A percentile compares a stretch with the other conserved stretches of the same genome.
phyloP scores from a whole-genome alignment of 2,797 vertebrate species.

The Epinephelus awoara region DNA sequence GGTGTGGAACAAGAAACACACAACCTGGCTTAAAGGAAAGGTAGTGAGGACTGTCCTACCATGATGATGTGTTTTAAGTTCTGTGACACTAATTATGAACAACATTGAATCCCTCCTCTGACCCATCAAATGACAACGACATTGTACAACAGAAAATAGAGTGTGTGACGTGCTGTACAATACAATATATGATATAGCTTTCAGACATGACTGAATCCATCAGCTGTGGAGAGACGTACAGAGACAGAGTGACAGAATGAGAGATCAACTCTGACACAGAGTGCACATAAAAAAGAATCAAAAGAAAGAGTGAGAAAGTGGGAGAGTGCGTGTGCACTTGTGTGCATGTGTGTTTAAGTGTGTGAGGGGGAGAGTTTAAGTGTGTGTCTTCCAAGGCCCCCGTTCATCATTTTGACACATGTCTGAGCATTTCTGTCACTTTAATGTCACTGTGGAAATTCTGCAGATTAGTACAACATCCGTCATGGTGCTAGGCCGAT shows the following conservation, averaged over 20 bases:
- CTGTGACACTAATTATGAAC: background rate
- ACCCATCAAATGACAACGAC: slow-evolving; percentile 20
- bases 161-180: slow-evolving; percentile 49
- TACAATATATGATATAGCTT: slow-evolving; percentile 73
- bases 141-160: slow-evolving; percentile 31
- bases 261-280: slow-evolving; percentile 80
- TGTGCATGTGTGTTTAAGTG: slow-evolving; percentile 29
- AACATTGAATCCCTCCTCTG: slow-evolving; percentile 16
- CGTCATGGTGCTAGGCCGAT: slow-evolving; percentile 81
- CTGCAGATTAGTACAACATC: slow-evolving; percentile 85
- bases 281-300: slow-evolving; percentile 81
- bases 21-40: background rate
- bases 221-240: slow-evolving; percentile 60
- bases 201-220: slow-evolving; percentile 73
- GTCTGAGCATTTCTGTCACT: slow-evolving; percentile 87
- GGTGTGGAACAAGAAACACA: slow-evolving; percentile 3
- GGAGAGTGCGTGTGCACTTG: slow-evolving; percentile 27
- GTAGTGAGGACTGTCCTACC: background rate
- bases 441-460: slow-evolving; percentile 88
- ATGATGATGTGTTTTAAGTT: slow-evolving; percentile 14
- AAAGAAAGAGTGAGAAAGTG: slow-evolving; percentile 71
- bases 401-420: slow-evolving; percentile 87
- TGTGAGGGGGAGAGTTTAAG: slow-evolving; percentile 68
- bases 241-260: slow-evolving; percentile 72
- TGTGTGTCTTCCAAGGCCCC: slow-evolving; percentile 76